A percentile compares a stretch with the other conserved stretches of the same genome.
These are phyloP conservation scores for Popillia japonica DNA, from an alignment of 1,140 invertebrate species.

Conservation along the genomic window DNA sequence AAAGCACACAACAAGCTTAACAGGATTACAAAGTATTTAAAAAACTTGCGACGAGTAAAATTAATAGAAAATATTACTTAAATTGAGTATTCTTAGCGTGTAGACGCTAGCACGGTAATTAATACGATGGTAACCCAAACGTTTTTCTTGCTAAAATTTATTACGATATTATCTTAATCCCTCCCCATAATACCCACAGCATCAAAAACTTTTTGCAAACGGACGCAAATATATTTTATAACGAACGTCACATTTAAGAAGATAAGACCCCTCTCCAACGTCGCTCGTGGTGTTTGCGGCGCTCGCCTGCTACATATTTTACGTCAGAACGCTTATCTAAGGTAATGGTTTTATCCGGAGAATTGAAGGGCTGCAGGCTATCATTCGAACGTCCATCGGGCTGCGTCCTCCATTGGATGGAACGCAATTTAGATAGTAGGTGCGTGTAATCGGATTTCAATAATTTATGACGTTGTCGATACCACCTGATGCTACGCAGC, in stretches of 20 bases:
- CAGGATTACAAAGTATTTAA: conserved; percentile 19
- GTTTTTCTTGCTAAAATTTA: conserved; percentile 25
- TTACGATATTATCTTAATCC: conserved; percentile 34
- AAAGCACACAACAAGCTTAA: not conserved
- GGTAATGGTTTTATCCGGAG: conserved; percentile 34
- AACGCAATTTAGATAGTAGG: conserved; percentile 31
- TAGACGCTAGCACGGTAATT: not conserved
- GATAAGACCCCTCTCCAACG: not conserved
- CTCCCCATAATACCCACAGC: conserved; percentile 9
- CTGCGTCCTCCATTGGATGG: conserved; percentile 8
- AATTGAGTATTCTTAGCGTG: not conserved
- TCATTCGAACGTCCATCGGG: conserved; percentile 31
- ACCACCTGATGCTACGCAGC: conserved; percentile 32
- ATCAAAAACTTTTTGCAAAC: conserved; percentile 35
- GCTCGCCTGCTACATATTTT: conserved; percentile 29
- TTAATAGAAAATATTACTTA: conserved; percentile 28
- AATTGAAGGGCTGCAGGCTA: conserved; percentile 28
- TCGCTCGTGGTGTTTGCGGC: not conserved
- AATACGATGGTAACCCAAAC: conserved; percentile 25
- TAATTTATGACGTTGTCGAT: conserved; percentile 35
- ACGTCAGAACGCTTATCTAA: conserved; percentile 31
- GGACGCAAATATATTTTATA: conserved; percentile 34
- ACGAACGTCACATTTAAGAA: conserved; percentile 25
- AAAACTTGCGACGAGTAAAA: not conserved
- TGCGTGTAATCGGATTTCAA: conserved; percentile 31